A percentile compares a stretch with the other conserved stretches of the same genome.
phyloP scores from a whole-genome alignment of 2,113 vertebrate genomes.

The Heterotis niloticus region DNA sequence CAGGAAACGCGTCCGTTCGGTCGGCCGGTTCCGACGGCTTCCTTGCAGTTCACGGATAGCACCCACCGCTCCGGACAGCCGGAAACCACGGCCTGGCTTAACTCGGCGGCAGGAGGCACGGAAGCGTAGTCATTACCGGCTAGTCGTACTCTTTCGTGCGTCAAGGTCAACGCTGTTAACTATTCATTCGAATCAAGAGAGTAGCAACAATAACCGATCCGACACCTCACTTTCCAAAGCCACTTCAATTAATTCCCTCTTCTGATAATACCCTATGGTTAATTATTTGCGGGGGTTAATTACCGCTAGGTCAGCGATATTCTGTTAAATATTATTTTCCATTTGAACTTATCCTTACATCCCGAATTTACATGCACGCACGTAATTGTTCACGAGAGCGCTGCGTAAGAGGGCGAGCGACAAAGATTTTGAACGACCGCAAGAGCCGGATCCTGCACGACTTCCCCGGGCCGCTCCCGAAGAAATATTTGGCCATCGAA shows the following conservation, averaged over 20 bases:
- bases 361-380: slow-evolving; percentile 28
- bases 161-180: slow-evolving; percentile 31
- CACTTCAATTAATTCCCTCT: slow-evolving; percentile 70
- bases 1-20: too few species aligned
- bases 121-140: background rate
- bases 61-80: too few species aligned
- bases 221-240: slow-evolving; percentile 56
- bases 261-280: slow-evolving; percentile 69
- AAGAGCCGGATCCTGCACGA: background rate
- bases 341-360: slow-evolving; percentile 62
- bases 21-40: too few species aligned
- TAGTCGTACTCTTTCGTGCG: background rate
- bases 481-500: slow-evolving; percentile 6
- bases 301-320: slow-evolving; percentile 68
- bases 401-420: background rate
- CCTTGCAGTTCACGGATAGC: too few species aligned
- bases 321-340: slow-evolving; percentile 56
- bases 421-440: too few species aligned
- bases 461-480: background rate
- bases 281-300: slow-evolving; percentile 73
- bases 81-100: too few species aligned
- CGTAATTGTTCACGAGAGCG: background rate
- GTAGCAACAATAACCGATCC: slow-evolving; percentile 52
- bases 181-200: slow-evolving; percentile 45
- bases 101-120: too few species aligned